phyloP scores from a whole-genome alignment of 1,140 invertebrate genomes.

The Nixonia krombeini region DNA sequence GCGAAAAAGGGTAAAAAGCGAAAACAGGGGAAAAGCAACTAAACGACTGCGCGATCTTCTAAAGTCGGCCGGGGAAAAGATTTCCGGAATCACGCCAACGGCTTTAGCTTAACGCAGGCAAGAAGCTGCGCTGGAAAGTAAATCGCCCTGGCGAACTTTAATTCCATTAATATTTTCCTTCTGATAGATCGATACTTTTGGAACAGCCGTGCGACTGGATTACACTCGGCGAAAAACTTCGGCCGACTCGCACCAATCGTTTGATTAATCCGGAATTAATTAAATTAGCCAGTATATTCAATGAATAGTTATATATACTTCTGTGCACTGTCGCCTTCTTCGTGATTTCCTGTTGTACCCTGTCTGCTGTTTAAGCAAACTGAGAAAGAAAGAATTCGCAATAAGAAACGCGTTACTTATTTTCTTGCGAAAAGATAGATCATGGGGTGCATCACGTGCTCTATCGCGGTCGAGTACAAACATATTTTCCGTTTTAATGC shows the following conservation, averaged over 20 bases:
- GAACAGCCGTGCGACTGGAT: no score
- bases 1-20: slow-evolving; percentile 20
- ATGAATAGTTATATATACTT: no score
- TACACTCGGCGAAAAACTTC: no score
- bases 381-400: not conserved
- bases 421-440: no score
- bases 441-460: slow-evolving; percentile 3
- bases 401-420: not conserved
- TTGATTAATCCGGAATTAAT: no score
- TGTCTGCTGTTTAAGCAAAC: no score
- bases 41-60: slow-evolving; percentile 41
- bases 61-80: slow-evolving; percentile 42
- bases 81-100: slow-evolving; percentile 49
- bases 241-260: no score
- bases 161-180: slow-evolving; percentile 41
- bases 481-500: slow-evolving; percentile 2
- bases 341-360: no score
- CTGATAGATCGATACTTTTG: slow-evolving; percentile 31
- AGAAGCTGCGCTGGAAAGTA: slow-evolving; percentile 34
- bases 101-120: slow-evolving; percentile 39
- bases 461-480: not conserved
- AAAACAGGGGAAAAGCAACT: slow-evolving; percentile 34
- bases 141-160: slow-evolving; percentile 34
- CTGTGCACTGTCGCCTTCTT: no score
- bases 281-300: no score